A percentile compares a stretch with the other conserved stretches of the same genome.
These are phyloP conservation scores for Brachionus rubens DNA, from an alignment of 1,140 invertebrate species.

Conservation along the genomic window DNA sequence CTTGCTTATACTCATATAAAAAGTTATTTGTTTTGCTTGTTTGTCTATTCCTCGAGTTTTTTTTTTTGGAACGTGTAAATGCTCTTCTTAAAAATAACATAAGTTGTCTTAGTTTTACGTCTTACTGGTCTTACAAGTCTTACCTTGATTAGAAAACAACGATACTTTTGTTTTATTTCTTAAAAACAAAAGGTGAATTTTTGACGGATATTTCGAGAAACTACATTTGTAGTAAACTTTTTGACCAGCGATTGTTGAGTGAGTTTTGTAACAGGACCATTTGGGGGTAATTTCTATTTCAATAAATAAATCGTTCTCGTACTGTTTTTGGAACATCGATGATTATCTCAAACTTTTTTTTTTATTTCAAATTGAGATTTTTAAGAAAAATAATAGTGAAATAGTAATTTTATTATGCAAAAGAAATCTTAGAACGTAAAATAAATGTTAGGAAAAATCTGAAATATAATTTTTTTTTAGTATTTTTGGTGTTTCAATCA, in stretches of 20 bases:
- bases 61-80: neutral
- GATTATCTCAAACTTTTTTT: too few relatives aligned
- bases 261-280: neutral
- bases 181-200: neutral
- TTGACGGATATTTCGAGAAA: neutral
- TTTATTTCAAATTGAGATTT: too few relatives aligned
- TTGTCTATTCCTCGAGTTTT: slow-evolving; percentile 5
- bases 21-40: slow-evolving; percentile 3
- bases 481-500: too few relatives aligned
- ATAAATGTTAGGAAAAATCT: too few relatives aligned
- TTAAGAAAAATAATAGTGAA: too few relatives aligned
- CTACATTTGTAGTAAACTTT: neutral
- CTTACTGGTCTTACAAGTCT: neutral
- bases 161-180: neutral
- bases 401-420: too few relatives aligned
- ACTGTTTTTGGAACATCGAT: neutral
- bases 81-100: neutral
- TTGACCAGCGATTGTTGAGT: neutral
- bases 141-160: neutral
- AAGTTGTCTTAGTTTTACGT: neutral
- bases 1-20: slow-evolving; percentile 23
- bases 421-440: too few relatives aligned
- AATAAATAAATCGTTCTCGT: neutral
- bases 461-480: too few relatives aligned
- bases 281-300: neutral